Evolutionary conservation across 2,888 invertebrate species (phyloP), one percentile per base, ranked within the genome.

Genomic region (Brachyopa scutellaris): DNA sequence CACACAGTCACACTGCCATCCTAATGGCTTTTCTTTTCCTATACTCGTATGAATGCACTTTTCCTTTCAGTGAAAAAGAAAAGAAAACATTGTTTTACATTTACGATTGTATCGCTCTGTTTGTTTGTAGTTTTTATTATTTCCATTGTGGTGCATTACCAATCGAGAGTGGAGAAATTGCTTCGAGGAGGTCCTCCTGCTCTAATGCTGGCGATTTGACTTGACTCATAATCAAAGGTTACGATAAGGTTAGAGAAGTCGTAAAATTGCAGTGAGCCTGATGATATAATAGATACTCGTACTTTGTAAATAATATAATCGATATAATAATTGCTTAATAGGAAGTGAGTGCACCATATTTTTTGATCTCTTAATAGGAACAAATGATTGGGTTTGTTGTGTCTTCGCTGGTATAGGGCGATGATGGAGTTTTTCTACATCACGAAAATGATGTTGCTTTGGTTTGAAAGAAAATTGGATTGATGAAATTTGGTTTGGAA

Each of bases 71-170:
- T 19, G 45, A 29, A 55, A n/a, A n/a, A n/a, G n/a, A n/a, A n/a
- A n/a, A n/a, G n/a, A n/a, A n/a, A 9, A 59, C 59, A 64, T 45
- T 66, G 64, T 72, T 78, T 72, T 59, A 78, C 70, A 78, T 78
- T 78, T 59, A n/a, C 59, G 72, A 78, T 78, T 78, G 59, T 33
- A 78, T 59, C 66, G 66, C 36, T 7, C 29, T 29, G 38, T 51
- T 36, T 74, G 9, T 11, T 13, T 26, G 42, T 15, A 3, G 29
- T 23, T 36, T 21, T 45, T 21, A 29, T 23, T 45, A n/a, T 59
- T 45, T 23, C 70, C 61, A 61, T 59, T 49, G 36, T 38, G 23
- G 49, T 49, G 15, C 11, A 73, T 31, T 36, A n/a, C 36, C 26
- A 21, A n/a, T 64, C 19, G 29, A 36, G 33, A 55, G 36, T 47